Base-by-base conservation (phyloP, 2,113 vertebrate species). In the Sitta europaea region DNA sequence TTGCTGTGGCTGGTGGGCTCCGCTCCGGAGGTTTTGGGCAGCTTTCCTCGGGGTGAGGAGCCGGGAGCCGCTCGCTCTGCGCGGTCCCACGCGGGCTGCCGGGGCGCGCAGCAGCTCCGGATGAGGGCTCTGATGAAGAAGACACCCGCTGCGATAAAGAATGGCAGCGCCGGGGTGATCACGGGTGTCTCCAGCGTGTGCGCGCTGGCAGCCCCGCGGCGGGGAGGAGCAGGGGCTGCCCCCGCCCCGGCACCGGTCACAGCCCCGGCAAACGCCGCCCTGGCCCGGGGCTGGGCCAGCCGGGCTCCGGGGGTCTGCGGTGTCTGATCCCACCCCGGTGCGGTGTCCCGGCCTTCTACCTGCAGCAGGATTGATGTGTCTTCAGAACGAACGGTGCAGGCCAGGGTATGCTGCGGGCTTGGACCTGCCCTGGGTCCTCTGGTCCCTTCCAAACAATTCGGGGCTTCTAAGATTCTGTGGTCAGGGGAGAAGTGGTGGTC, bases 91-190 rank as follows among this genome's bases (percentile, higher is more conserved):
- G 13, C 27, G 8, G 87, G 79, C 92, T 73, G 86, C 25, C 42
- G 9, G 70, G 76, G 80, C 59, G 53, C 0, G 25, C 53, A 24
- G 86, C 89, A 15, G 40, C 53, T 68, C 38, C 24, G 87, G 92
- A 76, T 10, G 9, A 76, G 10, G 28, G 42, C 93, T 98, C 89
- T 96, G 97, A 96, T 97, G 85, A 91, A 95, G 96, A 90, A 43
- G 86, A 67, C 88, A n/a, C 96, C 95, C 65, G 92, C 97, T 67
- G 96, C 25, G 90, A 66, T 40, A 76, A 93, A 61, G 95, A 72
- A 51, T 70, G 95, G 50, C 81, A 40, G 74, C 2, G 55, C 73
- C 36, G 14, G 74, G 57, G 81, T 90, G 94, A 83, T 72, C 59
- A 24, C n/a, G 22, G 33, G 17, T 8, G 20, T 63, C 95, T 57